Evolutionary conservation across 2,888 invertebrate genomes (phyloP).

Genomic region (Tholera decimalis): DNA sequence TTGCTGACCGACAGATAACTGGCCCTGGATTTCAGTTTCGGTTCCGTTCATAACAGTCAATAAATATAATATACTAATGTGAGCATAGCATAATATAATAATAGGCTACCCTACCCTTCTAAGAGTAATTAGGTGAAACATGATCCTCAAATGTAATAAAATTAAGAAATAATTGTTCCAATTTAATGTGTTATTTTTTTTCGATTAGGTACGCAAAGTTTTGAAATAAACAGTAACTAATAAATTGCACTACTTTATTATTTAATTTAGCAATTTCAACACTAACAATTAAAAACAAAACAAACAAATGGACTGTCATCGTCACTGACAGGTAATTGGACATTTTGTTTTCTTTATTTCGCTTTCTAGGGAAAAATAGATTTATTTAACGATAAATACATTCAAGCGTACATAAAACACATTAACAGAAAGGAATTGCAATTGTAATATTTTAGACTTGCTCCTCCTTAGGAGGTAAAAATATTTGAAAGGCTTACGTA

Average conservation of each 20-base stretch:
- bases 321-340: neutral
- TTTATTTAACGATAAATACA: constrained; percentile 1
- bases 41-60: too few species aligned
- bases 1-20: too few species aligned
- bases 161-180: neutral
- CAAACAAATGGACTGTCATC: constrained; percentile 16
- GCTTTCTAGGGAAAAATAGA: constrained; percentile 16
- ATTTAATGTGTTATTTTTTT: neutral
- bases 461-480: too few species aligned
- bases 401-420: constrained; percentile 4
- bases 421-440: neutral
- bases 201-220: neutral
- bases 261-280: neutral
- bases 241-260: neutral
- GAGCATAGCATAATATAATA: too few species aligned
- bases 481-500: too few species aligned
- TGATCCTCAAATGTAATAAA: neutral
- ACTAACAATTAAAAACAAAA: neutral
- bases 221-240: neutral
- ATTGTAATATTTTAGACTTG: neutral
- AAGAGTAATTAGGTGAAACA: too few species aligned
- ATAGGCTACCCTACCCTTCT: too few species aligned
- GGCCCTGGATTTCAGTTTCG: too few species aligned
- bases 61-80: too few species aligned
- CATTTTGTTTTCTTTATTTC: constrained; percentile 15